Conservation (phyloP, 2,113 vertebrate species). For the Chrysochloris asiatica region DNA sequence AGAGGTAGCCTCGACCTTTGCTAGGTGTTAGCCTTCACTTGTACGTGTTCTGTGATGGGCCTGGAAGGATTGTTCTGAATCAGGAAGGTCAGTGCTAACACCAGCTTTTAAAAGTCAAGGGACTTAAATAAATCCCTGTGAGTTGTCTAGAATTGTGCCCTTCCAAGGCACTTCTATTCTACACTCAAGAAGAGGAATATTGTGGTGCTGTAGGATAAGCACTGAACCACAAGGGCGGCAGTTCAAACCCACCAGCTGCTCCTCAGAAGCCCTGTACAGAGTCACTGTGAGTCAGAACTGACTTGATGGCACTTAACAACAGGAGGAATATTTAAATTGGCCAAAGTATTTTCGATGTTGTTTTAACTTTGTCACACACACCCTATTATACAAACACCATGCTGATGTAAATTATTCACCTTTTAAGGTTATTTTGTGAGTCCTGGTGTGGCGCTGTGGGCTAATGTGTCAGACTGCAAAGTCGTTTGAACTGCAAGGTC, state of each 20-base stretch:
- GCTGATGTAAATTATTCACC: conserved; percentile 62
- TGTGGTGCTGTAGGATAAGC: too few species aligned
- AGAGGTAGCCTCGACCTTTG: background rate
- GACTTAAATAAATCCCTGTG: background rate
- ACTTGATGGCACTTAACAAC: too few species aligned
- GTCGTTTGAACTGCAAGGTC: too few species aligned
- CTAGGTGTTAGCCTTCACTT: background rate
- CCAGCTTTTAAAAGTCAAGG: conserved; percentile 7
- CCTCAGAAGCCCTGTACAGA: too few species aligned
- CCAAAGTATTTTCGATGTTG: conserved; percentile 46
- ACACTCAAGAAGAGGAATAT: too few species aligned
- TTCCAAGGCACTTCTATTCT: background rate
- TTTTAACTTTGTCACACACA: conserved; percentile 64
- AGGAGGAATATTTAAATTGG: conserved; percentile 59
- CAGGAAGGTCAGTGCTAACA: conserved; percentile 35
- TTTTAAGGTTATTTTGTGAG: conserved; percentile 66
- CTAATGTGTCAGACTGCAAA: too few species aligned
- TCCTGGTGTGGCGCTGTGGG: too few species aligned
- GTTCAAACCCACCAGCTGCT: too few species aligned
- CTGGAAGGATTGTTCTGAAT: background rate
- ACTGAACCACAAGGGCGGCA: too few species aligned
- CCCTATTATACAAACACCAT: conserved; percentile 53
- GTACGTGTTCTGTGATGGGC: background rate
- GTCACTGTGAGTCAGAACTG: too few species aligned
- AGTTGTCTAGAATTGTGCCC: background rate